Conservation (phyloP, 2,113 vertebrate genomes). For the Cromileptes altivelis region DNA sequence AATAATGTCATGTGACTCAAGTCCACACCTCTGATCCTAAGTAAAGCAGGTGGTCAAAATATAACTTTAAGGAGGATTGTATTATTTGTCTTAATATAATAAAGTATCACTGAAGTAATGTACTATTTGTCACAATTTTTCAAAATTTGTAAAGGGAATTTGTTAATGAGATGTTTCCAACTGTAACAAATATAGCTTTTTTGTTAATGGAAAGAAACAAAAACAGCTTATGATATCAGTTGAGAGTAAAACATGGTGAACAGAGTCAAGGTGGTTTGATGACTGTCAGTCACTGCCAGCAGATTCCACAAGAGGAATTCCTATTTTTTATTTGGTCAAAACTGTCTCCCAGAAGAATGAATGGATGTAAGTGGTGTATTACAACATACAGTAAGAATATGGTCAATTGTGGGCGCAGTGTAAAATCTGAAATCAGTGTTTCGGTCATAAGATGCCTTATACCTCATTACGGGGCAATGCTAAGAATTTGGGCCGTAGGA, state of each 20-base stretch:
- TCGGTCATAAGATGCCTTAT: slow-evolving; percentile 6
- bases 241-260: slow-evolving; percentile 54
- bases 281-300: slow-evolving; percentile 43
- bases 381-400: slow-evolving; percentile 19
- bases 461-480: not conserved
- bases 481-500: slow-evolving; percentile 8
- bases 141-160: not conserved
- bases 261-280: slow-evolving; percentile 41
- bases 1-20: no score
- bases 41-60: not conserved
- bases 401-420: slow-evolving; percentile 17
- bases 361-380: slow-evolving; percentile 1
- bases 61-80: not conserved
- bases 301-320: slow-evolving; percentile 44
- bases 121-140: not conserved
- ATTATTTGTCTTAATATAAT: not conserved
- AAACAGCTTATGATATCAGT: slow-evolving; percentile 63
- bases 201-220: slow-evolving; percentile 73
- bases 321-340: slow-evolving; percentile 24
- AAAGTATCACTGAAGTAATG: not conserved
- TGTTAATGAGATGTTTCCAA: slow-evolving; percentile 43
- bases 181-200: slow-evolving; percentile 64
- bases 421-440: slow-evolving; percentile 27
- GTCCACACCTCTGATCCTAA: no score
- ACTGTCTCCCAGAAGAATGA: slow-evolving; percentile 33